Conservation (phyloP, 2,113 vertebrate species). For the Dascyllus trimaculatus region DNA sequence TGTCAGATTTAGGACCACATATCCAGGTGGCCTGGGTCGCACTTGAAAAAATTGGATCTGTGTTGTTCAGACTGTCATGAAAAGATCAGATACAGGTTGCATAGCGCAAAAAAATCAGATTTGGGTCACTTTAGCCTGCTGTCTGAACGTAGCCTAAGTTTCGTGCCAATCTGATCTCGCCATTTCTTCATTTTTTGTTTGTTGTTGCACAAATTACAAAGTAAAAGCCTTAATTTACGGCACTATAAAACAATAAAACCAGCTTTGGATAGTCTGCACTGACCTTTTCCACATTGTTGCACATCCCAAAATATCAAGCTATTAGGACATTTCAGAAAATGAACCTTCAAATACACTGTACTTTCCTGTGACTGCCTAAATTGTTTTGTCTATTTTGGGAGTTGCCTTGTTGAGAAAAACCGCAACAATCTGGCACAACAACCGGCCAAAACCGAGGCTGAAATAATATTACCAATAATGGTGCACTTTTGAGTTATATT, state of each 20-base stretch:
- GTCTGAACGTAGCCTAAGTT: no score
- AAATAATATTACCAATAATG: not conserved
- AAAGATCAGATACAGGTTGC: no score
- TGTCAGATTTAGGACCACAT: no score
- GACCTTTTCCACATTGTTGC: not conserved
- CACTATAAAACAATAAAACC: not conserved
- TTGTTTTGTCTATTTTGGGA: conserved; percentile 12
- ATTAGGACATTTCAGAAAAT: conserved; percentile 20
- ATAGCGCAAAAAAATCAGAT: no score
- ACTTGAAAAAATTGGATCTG: no score
- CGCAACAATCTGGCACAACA: conserved; percentile 27
- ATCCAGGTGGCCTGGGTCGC: no score
- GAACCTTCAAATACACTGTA: not conserved
- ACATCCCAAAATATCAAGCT: conserved; percentile 23
- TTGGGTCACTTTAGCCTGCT: no score
- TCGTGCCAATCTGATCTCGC: not conserved
- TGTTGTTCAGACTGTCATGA: no score
- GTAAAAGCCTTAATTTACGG: not conserved
- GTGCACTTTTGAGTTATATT: not conserved
- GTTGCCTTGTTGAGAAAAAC: not conserved
- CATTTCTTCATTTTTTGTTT: not conserved
- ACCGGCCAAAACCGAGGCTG: conserved; percentile 14
- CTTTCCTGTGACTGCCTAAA: conserved; percentile 8
- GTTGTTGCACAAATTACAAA: not conserved
- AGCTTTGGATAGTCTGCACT: no score